Conservation (phyloP, 2,113 vertebrate genomes). For the Myotis brandtii region DNA sequence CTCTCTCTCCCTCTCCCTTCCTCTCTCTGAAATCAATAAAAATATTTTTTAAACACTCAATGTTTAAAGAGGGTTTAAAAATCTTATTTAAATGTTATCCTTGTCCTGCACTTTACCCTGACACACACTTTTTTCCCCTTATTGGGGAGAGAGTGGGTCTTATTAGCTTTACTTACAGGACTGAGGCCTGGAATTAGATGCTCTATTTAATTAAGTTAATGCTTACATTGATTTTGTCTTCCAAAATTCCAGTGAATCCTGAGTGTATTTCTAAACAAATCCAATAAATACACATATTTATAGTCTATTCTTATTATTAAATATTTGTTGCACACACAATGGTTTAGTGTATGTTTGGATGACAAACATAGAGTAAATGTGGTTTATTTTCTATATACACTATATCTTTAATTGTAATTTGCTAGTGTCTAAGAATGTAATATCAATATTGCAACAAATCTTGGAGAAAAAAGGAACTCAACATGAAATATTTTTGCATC, state of each 20-base stretch:
- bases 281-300: background rate
- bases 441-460: background rate
- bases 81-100: background rate
- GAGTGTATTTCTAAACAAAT: background rate
- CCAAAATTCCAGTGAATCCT: background rate
- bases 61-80: background rate
- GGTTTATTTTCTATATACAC: background rate
- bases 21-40: no score
- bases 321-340: background rate
- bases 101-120: background rate
- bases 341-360: background rate
- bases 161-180: background rate
- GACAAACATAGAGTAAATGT: slow-evolving; percentile 31
- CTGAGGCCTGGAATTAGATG: background rate
- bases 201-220: background rate
- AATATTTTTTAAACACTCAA: background rate
- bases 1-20: no score
- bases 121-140: background rate
- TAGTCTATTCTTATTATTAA: slow-evolving; percentile 2
- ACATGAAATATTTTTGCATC: slow-evolving; percentile 42
- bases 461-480: background rate
- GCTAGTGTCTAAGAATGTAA: background rate
- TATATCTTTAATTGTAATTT: slow-evolving; percentile 20
- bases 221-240: slow-evolving; percentile 5
- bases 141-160: background rate